These are phyloP conservation scores for Megastigmus dorsalis DNA, from an alignment of 2,888 invertebrate genomes.

Conservation along the genomic window DNA sequence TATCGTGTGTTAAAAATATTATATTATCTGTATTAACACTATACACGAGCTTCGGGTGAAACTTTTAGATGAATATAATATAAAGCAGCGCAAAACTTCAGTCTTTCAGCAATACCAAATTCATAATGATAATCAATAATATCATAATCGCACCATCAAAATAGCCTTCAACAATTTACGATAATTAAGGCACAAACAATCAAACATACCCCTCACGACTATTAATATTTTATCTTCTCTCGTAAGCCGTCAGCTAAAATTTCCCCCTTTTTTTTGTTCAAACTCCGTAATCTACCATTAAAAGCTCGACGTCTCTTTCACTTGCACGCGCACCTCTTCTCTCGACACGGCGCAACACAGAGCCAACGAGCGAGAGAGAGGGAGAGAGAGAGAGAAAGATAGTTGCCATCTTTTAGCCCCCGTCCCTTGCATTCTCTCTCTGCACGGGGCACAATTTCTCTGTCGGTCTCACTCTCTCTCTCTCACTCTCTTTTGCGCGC, in stretches of 20 bases:
- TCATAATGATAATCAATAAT: too few relatives aligned
- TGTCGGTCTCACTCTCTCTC: constrained; percentile 9
- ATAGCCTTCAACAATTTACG: too few relatives aligned
- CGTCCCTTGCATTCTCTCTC: constrained; percentile 19
- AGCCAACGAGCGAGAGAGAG: constrained; percentile 15
- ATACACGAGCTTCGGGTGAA: too few relatives aligned
- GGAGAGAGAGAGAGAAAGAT: constrained; percentile 14
- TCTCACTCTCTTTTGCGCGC: background rate
- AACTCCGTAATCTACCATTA: constrained; percentile 32
- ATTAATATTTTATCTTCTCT: constrained; percentile 17
- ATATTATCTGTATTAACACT: too few relatives aligned
- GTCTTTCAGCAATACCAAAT: too few relatives aligned
- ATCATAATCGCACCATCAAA: too few relatives aligned
- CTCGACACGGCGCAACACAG: constrained; percentile 6
- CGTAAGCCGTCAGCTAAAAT: background rate
- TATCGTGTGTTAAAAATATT: too few relatives aligned
- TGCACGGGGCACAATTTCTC: constrained; percentile 36
- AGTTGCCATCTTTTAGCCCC: constrained; percentile 19
- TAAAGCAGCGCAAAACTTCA: too few relatives aligned
- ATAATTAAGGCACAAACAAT: background rate
- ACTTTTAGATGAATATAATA: too few relatives aligned
- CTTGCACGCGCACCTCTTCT: constrained; percentile 53
- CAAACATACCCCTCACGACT: constrained; percentile 7
- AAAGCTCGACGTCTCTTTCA: constrained; percentile 48
- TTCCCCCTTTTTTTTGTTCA: too few relatives aligned